Evolutionary conservation across 2,888 invertebrate genomes (phyloP).

Genomic region (Noctua pronuba): DNA sequence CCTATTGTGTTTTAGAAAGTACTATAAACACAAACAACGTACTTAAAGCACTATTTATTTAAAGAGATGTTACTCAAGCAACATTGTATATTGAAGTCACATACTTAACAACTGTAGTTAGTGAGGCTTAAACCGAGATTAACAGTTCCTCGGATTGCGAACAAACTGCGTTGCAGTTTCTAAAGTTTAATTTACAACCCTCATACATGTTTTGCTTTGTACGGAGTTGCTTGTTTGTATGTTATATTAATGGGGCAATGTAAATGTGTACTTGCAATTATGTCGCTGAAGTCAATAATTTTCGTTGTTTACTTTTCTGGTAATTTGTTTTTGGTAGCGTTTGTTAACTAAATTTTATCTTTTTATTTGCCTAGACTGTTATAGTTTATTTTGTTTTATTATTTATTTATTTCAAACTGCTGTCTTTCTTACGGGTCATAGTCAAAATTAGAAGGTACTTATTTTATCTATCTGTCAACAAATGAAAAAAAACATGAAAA

Average conservation of each 20-base stretch:
- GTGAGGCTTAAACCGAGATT: slow-evolving; percentile 68
- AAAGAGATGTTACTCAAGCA: slow-evolving; percentile 40
- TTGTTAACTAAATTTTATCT: background rate
- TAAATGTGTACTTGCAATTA: slow-evolving; percentile 43
- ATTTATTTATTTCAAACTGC: background rate
- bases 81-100: slow-evolving; percentile 64
- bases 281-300: slow-evolving; percentile 26
- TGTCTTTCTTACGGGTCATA: background rate
- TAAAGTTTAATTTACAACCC: slow-evolving; percentile 70
- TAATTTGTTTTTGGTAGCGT: slow-evolving; percentile 23
- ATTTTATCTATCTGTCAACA: background rate
- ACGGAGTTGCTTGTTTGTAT: slow-evolving; percentile 42
- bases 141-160: slow-evolving; percentile 68
- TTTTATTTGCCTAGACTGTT: background rate
- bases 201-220: slow-evolving; percentile 58
- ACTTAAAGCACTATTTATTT: slow-evolving; percentile 25
- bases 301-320: slow-evolving; percentile 27
- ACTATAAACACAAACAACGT: slow-evolving; percentile 1
- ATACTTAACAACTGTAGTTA: slow-evolving; percentile 66
- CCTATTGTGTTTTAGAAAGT: background rate
- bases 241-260: slow-evolving; percentile 42
- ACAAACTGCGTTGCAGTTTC: slow-evolving; percentile 69
- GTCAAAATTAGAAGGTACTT: background rate
- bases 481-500: background rate
- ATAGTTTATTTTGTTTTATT: background rate